Conservation (phyloP, 2,113 vertebrate species). For the Merops nubicus region DNA sequence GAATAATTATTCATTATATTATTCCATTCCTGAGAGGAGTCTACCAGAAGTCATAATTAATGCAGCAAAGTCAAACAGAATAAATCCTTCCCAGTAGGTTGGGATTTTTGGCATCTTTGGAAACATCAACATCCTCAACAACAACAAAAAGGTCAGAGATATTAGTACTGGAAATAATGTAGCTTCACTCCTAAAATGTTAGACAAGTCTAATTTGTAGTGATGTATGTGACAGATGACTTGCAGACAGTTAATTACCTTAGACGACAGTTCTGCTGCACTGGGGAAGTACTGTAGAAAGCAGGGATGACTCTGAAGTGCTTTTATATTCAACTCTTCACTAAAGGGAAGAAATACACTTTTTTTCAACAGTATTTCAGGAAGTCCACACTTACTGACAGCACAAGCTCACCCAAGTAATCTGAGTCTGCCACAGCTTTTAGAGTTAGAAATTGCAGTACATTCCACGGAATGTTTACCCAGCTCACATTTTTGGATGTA, state of each 20-base stretch:
- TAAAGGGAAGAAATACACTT: conserved; percentile 58
- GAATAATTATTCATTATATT: neutral
- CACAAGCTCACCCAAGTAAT: neutral
- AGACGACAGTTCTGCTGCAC: conserved; percentile 70
- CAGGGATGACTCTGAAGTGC: conserved; percentile 76
- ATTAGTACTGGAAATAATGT: neutral
- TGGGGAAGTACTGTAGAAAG: conserved; percentile 63
- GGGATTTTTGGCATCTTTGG: neutral
- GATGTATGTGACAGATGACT: neutral
- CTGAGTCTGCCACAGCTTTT: neutral
- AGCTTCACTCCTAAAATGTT: neutral
- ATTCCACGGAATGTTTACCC: neutral
- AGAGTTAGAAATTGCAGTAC: neutral
- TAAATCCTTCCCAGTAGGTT: neutral
- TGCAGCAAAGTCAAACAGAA: neutral
- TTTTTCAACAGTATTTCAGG: neutral
- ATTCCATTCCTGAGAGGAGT: neutral
- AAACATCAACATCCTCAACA: neutral
- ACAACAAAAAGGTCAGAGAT: neutral
- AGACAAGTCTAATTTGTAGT: neutral
- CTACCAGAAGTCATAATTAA: neutral
- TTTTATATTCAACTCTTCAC: conserved; percentile 80
- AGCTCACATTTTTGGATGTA: neutral
- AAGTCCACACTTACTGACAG: neutral
- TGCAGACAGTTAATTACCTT: conserved; percentile 65